Evolutionary conservation across 2,113 vertebrate genomes (phyloP), one percentile per base, ranked within the genome.

Genomic region (Chascanopsetta lugubris): DNA sequence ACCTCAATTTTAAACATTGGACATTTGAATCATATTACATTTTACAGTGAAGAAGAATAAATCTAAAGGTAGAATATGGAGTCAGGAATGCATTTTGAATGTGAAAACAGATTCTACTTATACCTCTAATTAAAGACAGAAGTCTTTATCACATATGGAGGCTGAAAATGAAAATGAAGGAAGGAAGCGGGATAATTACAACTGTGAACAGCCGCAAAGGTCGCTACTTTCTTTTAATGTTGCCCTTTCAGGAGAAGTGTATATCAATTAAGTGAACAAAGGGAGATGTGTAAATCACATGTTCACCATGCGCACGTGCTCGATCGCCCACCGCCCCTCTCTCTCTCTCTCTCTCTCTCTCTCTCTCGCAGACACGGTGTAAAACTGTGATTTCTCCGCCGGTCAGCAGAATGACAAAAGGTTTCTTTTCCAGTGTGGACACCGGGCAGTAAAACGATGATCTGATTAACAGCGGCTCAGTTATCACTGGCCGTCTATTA

Each of bases 211-310:
- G 47, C 8, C 3, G 50, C 21, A 54, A 13, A 55, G 30, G 21
- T 49, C 21, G 13, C 25, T 54, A 13, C 11, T 20, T 40, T 54
- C 27, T 17, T 22, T 36, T 25, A 40, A 15, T 47, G 27, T 21
- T 26, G 29, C 12, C 17, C 25, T 29, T 57, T 49, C 34, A 65
- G 27, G 38, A 36, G n/a, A n/a, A 45, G n/a, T 9, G n/a, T 2
- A 40, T 71, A 20, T 72, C 11, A 10, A 22, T 48, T 29, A 36
- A 57, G 26, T 51, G 46, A 65, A 29, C 18, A 38, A 49, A 21
- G 26, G 15, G 17, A 64, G 12, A 38, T 32, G 26, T n/a, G n/a
- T 10, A 5, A 57, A 45, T 1, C 9, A 60, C 3, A 53, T 29
- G 34, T 46, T 7, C n/a, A 47, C 4, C 26, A 51, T 3, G 1